Evolutionary conservation across 2,888 invertebrate species (phyloP).

Genomic region (Chalcosyrphus nemorum): DNA sequence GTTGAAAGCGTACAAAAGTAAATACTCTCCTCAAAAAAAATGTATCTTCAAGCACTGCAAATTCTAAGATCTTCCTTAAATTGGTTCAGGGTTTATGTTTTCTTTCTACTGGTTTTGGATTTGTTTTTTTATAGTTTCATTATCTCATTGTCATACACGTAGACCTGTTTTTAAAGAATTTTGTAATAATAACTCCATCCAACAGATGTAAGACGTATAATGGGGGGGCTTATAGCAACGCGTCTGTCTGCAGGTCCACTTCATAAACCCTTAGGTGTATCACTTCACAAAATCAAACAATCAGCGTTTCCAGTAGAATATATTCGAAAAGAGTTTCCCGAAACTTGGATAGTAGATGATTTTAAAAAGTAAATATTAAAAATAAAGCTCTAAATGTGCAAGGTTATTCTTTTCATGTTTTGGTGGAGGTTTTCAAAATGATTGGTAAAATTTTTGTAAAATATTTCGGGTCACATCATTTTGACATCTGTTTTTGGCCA

Average conservation of each 20-base stretch:
- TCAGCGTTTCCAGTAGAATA: not conserved
- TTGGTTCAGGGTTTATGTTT: not conserved
- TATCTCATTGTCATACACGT: no score
- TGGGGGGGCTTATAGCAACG: no score
- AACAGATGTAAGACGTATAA: no score
- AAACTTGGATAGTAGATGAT: constrained; percentile 86
- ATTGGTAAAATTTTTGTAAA: no score
- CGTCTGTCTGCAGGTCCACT: no score
- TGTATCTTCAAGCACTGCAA: not conserved
- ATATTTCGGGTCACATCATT: no score
- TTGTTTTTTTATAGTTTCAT: not conserved
- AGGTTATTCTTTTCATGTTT: no score
- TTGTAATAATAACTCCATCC: not conserved
- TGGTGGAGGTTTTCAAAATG: no score
- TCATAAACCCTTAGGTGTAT: no score
- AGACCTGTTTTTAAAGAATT: not conserved
- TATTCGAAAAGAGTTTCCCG: constrained; percentile 75
- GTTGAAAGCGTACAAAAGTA: constrained; percentile 80
- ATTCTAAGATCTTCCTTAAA: not conserved
- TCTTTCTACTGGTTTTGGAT: not conserved
- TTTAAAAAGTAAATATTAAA: constrained; percentile 42
- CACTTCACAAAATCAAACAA: no score
- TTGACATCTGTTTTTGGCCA: no score
- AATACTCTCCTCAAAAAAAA: constrained; percentile 22
- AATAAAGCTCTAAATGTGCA: not conserved